These are phyloP conservation scores for Dendrolimus kikuchii DNA, from an alignment of 1,140 invertebrate genomes.

Conservation along the genomic window DNA sequence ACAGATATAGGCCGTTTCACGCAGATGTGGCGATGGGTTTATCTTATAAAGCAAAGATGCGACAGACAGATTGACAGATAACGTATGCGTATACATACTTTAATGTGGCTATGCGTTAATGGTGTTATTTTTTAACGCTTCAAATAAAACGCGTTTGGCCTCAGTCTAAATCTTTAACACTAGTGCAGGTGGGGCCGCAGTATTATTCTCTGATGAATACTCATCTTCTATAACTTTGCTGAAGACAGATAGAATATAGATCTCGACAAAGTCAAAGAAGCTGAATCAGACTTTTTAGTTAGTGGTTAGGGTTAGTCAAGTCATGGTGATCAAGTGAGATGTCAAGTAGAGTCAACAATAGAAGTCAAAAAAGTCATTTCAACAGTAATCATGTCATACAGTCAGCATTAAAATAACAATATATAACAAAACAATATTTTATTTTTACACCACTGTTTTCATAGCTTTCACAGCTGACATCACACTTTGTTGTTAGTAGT, in stretches of 20 bases:
- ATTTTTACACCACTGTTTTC: constrained; percentile 23
- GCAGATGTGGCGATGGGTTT: too few species aligned
- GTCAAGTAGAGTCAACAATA: constrained; percentile 25
- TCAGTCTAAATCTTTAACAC: too few species aligned
- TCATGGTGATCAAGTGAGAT: constrained; percentile 32
- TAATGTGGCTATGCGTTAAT: too few species aligned
- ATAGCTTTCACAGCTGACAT: constrained; percentile 42
- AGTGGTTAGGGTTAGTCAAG: constrained; percentile 19
- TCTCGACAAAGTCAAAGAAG: not conserved
- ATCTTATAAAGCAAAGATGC: too few species aligned
- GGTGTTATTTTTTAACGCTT: too few species aligned
- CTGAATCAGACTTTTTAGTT: constrained; percentile 2
- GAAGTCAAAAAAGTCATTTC: constrained; percentile 30
- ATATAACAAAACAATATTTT: constrained; percentile 44
- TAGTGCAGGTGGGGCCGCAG: too few species aligned
- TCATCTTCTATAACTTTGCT: not conserved
- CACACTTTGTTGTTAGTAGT: constrained; percentile 54
- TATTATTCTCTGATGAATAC: too few species aligned
- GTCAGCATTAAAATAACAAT: constrained; percentile 30
- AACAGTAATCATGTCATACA: constrained; percentile 30
- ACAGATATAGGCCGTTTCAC: too few species aligned
- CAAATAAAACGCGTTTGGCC: too few species aligned
- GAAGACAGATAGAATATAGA: not conserved
- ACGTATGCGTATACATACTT: too few species aligned
- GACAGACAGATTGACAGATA: too few species aligned